Evolutionary conservation across 2,113 vertebrate genomes (phyloP).

Genomic region (Promerops cafer): DNA sequence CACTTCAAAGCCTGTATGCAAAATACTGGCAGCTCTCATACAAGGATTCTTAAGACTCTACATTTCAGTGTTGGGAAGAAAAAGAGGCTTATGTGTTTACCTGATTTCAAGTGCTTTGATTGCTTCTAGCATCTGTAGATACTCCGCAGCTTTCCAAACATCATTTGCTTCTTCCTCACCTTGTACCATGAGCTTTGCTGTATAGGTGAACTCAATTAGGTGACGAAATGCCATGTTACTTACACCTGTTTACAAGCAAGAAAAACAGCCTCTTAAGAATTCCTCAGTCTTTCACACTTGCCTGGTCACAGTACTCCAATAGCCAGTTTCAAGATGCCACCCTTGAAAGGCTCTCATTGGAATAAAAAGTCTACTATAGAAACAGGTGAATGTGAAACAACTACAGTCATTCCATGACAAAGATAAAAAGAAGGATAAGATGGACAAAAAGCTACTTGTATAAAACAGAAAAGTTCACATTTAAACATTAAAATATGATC

Average conservation of each 20-base stretch:
- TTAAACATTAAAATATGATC: not conserved
- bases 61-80: not conserved
- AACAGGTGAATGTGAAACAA: not conserved
- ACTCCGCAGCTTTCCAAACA: constrained; percentile 97
- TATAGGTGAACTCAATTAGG: constrained; percentile 97
- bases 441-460: not conserved
- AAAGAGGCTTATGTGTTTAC: constrained; percentile 42
- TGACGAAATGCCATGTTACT: constrained; percentile 94
- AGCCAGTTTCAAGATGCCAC: not conserved
- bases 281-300: not conserved
- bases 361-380: not conserved
- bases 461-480: not conserved
- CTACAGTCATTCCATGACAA: not conserved
- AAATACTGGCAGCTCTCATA: not conserved
- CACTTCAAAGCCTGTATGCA: no score
- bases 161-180: constrained; percentile 90
- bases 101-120: constrained; percentile 92
- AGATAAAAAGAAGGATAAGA: not conserved
- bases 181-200: constrained; percentile 85
- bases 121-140: constrained; percentile 96
- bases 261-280: not conserved
- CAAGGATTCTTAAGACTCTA: not conserved
- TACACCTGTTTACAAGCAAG: constrained; percentile 77
- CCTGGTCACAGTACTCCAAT: not conserved
- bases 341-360: not conserved